Evolutionary conservation across 2,888 invertebrate genomes (phyloP), one percentile per base, ranked within the genome.

Genomic region (Athalia circularis): DNA sequence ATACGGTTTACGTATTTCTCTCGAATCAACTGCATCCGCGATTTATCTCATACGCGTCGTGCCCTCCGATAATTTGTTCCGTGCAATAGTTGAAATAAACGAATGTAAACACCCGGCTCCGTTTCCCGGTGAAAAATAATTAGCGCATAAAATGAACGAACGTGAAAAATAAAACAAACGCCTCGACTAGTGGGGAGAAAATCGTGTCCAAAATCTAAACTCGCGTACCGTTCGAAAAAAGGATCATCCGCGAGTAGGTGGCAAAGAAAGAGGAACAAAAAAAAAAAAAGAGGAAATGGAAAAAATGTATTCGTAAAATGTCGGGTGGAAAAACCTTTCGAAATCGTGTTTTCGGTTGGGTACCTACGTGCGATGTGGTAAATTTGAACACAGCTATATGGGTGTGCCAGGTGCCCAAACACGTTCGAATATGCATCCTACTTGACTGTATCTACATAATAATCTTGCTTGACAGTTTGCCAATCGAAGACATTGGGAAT

Each of bases 381-480:
- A 29, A 29, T 29, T 29, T 29, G 29, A 29, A 29, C 29, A 59
- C 9, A 45, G n/a, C 9, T 45, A 9, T 29, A 7, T 29, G 43
- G n/a, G 4, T n/a, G 45, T 45, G 15, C 65, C 65, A 65, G 65
- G 65, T 65, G 65, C 48, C 65, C 48, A 48, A 65, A 65, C 65
- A 48, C 65, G 65, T 15, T 65, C 48, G 65, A 65, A 65, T 65
- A 65, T 65, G 68, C 68, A 68, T 50, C 11, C 68, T 68, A 52
- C 68, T 68, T 54, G 68, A 68, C 50, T 68, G 15, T 68, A 68
- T 68, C 29, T 68, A 54, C 54, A 50, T 68, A 52, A 7, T 68
- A 68, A 68, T 68, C 68, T 50, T 68, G 68, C 68, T 29, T 68
- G 68, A 68, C 68, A 43, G 68, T 68, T 65, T 48, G 65, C 11